Evolutionary conservation across 2,888 invertebrate genomes (phyloP), one percentile per base, ranked within the genome.

Genomic region (Hoplodrina ambigua): DNA sequence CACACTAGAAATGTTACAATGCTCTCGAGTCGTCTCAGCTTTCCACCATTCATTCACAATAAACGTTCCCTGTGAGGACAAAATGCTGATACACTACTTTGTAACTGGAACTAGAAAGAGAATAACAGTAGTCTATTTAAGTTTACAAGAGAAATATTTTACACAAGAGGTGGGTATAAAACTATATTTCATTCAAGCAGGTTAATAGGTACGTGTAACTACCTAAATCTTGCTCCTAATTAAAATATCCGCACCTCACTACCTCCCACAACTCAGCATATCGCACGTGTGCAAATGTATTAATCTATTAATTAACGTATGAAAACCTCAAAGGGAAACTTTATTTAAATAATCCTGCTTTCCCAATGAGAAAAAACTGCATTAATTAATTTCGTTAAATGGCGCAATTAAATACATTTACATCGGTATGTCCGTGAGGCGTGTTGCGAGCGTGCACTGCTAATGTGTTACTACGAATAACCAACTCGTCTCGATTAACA

Each of bases 381-480:
- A 74, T 57, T 74, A 63, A 74, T 81, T 69, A 72, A 59, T 72
- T 75, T 60, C 6, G 53, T 71, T 72, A 72, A 77, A 83, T 75
- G 68, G 55, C 69, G 79, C 75, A 80, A 84, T 86, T 85, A 87
- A 76, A 83, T 85, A 85, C 85, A 86, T 86, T 82, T 79, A 73
- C 76, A 78, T 71, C 59, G 65, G 78, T 69, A 78, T 78, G 80
- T 75, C 56, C 55, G 46, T 68, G 72, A 58, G 72, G 70, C 58
- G 72, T 66, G 63, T 62, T 61, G 61, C 62, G 63, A 74, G 70
- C 75, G 68, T 73, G 69, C 74, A 66, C 33, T 65, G 74, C 72
- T 74, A 81, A 75, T 69, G 60, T 60, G 50, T 65, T 81, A 84
- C 82, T 62, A 85, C 76, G 73, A 75, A 72, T 67, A 68, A 67